These are phyloP conservation scores for Elephantulus edwardii DNA, from an alignment of 2,113 vertebrate genomes.

Conservation along the genomic window DNA sequence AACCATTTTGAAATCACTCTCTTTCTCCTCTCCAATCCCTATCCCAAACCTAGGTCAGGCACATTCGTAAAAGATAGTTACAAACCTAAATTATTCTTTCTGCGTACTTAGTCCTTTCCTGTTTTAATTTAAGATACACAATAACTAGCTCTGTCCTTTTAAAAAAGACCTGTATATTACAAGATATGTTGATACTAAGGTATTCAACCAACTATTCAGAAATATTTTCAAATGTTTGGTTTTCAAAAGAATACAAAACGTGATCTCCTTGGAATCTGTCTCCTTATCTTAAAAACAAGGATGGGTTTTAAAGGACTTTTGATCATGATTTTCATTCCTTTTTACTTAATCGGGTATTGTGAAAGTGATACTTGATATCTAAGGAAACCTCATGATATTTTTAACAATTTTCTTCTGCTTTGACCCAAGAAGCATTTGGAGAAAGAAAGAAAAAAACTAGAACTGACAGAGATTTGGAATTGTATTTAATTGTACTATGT, in stretches of 20 bases:
- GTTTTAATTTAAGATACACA: not conserved
- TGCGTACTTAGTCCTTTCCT: not conserved
- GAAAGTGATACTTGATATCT: conserved; percentile 64
- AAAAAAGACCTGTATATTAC: conserved; percentile 20
- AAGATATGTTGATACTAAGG: not conserved
- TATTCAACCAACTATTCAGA: conserved; percentile 18
- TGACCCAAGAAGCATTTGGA: conserved; percentile 58
- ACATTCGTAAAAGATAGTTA: conserved; percentile 21
- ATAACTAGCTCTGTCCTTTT: conserved; percentile 33
- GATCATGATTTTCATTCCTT: conserved; percentile 54
- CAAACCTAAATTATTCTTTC: conserved; percentile 16
- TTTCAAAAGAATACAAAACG: conserved; percentile 62
- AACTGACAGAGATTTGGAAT: conserved; percentile 38
- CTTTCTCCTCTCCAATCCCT: not conserved
- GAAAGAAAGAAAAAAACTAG: conserved; percentile 37
- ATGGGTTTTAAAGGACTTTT: conserved; percentile 61
- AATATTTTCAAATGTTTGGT: conserved; percentile 54
- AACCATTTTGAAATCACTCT: not conserved
- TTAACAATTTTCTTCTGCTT: conserved; percentile 66
- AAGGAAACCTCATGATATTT: conserved; percentile 57
- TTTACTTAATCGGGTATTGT: conserved; percentile 64
- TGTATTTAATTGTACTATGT: conserved; percentile 15
- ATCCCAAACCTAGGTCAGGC: not conserved
- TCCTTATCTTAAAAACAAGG: conserved; percentile 64
- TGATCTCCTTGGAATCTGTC: conserved; percentile 45